Evolutionary conservation across 2,797 vertebrate genomes (phyloP).

Genomic region (Avahi laniger): DNA sequence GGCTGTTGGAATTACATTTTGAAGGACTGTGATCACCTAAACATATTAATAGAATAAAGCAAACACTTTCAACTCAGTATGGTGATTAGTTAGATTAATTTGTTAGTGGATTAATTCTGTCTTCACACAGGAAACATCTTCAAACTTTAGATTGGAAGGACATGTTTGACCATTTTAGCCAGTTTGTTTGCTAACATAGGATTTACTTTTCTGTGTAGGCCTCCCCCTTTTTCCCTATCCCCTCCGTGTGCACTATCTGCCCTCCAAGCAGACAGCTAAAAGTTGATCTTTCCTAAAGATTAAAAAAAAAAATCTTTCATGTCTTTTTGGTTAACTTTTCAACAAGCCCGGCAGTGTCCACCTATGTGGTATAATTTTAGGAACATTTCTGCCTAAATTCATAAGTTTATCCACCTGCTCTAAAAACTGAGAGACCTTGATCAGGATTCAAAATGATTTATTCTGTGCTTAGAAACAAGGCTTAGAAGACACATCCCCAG

Average conservation of each 20-base stretch:
- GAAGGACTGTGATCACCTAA: background rate
- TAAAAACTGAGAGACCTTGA: background rate
- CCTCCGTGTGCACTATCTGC: background rate
- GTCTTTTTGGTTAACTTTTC: constrained; percentile 3
- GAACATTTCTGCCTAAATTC: background rate
- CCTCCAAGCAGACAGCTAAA: background rate
- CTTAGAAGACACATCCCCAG: background rate
- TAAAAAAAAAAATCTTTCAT: background rate
- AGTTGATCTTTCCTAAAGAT: background rate
- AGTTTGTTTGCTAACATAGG: background rate
- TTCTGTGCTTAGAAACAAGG: background rate
- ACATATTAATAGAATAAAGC: background rate
- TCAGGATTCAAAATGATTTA: background rate
- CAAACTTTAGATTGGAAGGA: background rate
- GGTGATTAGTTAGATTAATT: background rate
- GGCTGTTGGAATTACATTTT: background rate
- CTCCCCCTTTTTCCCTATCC: background rate
- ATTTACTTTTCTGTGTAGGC: background rate
- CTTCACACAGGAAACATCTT: background rate
- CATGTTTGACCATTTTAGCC: background rate
- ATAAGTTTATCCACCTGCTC: background rate
- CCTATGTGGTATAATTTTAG: background rate
- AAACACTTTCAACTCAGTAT: background rate
- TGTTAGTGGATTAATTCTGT: background rate
- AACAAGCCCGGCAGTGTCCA: background rate